A percentile compares a stretch with the other conserved stretches of the same genome.
phyloP scores from a whole-genome alignment of 2,797 vertebrate genomes.

The Aldrovandia affinis region DNA sequence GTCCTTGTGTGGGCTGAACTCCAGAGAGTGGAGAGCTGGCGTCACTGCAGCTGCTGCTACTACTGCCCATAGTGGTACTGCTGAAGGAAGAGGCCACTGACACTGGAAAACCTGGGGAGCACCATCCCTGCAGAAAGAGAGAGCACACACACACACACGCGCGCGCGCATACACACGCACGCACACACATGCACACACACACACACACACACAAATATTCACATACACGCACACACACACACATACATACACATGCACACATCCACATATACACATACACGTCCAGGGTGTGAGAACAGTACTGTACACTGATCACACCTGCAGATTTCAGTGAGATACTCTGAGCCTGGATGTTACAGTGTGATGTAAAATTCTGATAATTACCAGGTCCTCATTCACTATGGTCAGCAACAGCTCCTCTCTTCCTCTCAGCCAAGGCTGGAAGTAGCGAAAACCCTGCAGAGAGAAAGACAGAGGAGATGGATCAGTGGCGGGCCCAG shows the following conservation, averaged over 20 bases:
- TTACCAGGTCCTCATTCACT: slow-evolving; percentile 78
- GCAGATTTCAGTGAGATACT: too few species aligned
- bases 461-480: background rate
- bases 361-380: slow-evolving; percentile 35
- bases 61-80: slow-evolving; percentile 63
- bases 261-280: too few species aligned
- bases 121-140: slow-evolving; percentile 62
- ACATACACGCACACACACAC: background rate
- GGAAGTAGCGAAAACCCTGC: slow-evolving; percentile 82
- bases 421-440: slow-evolving; percentile 80
- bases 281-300: background rate
- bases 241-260: background rate
- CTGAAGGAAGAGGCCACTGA: slow-evolving; percentile 69
- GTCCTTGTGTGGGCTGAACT: slow-evolving; percentile 47
- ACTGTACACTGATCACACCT: too few species aligned
- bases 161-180: background rate
- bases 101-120: slow-evolving; percentile 71
- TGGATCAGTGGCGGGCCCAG: too few species aligned
- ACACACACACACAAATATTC: background rate
- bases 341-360: too few species aligned
- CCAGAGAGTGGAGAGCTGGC: slow-evolving; percentile 65
- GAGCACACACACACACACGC: background rate
- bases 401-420: slow-evolving; percentile 81
- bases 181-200: background rate
- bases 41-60: slow-evolving; percentile 69